These are phyloP conservation scores for Panthera uncia DNA, from an alignment of 2,113 vertebrate genomes.

Conservation along the genomic window DNA sequence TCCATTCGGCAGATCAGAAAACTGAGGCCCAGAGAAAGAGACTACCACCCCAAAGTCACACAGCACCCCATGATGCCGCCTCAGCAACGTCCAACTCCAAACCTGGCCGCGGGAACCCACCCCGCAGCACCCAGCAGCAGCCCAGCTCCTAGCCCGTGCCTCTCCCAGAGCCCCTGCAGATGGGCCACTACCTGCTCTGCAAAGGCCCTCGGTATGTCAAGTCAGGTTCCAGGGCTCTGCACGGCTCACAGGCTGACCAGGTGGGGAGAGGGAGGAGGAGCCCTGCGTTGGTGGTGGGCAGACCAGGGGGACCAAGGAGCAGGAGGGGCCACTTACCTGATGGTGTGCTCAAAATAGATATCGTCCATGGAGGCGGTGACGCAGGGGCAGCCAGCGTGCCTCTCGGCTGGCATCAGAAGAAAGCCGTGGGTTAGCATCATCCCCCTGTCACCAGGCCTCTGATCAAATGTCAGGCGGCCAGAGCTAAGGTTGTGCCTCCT, in stretches of 20 bases:
- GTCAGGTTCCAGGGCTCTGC: neutral
- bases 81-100: neutral
- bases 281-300: neutral
- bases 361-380: constrained; percentile 97
- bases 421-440: neutral
- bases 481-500: neutral
- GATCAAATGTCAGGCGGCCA: neutral
- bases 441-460: neutral
- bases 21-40: neutral
- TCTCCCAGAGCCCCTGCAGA: neutral
- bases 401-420: constrained; percentile 87
- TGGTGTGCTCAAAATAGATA: constrained; percentile 96
- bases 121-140: accelerated
- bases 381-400: constrained; percentile 93
- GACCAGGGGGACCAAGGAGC: neutral
- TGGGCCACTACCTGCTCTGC: neutral
- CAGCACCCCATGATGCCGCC: neutral
- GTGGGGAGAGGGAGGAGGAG: neutral
- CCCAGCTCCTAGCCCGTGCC: neutral
- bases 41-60: neutral
- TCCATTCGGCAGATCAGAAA: constrained; percentile 36
- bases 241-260: neutral
- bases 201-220: neutral
- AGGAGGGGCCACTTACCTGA: constrained; percentile 87
- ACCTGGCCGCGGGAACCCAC: neutral